Base-by-base conservation (phyloP, 2,113 vertebrate genomes). In the Xenus cinereus region DNA sequence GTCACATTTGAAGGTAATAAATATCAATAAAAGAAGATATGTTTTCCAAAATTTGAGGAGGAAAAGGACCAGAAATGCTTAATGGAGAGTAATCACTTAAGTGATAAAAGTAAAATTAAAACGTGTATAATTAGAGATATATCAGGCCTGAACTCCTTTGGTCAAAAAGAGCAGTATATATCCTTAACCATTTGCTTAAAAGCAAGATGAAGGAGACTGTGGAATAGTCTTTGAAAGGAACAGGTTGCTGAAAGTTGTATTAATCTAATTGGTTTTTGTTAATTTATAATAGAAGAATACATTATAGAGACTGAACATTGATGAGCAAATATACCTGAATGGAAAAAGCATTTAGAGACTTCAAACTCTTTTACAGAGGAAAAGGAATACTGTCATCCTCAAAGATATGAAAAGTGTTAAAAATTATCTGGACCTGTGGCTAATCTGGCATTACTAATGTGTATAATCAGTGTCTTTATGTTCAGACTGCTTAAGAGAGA, bases 31-130 rank as follows among this genome's bases (percentile, higher is more conserved):
- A 80, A 72, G 6, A 46, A 39, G 3, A 39, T 0, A 18, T 2
- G 1, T 79, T 39, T 80, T 76, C 30, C 28, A 66, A 66, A 84
- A 57, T 22, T 39, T 71, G 20, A 59, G 9, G 6, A 79, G 14
- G 3, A 69, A 63, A 72, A 3, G 6, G 16, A 20, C 0, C 12
- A 32, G 3, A 62, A 83, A n/a, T 59, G 0, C 5, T 79, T 76
- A 16, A 20, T 37, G 20, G 8, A 50, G 12, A 72, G 4, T 27
- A 64, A 72, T 4, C 22, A 37, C 5, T 37, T 67, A 77, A 86
- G 21, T 43, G 28, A 14, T 18, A 37, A 87, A 66, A 90, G 9
- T 43, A n/a, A 13, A 92, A 51, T 56, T 71, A 77, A 57, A 93
- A 14, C 3, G 23, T 30, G 2, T 43, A 5, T 7, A 37, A 50